Conservation (phyloP, 2,797 vertebrate genomes). For the Crocidura indochinensis region DNA sequence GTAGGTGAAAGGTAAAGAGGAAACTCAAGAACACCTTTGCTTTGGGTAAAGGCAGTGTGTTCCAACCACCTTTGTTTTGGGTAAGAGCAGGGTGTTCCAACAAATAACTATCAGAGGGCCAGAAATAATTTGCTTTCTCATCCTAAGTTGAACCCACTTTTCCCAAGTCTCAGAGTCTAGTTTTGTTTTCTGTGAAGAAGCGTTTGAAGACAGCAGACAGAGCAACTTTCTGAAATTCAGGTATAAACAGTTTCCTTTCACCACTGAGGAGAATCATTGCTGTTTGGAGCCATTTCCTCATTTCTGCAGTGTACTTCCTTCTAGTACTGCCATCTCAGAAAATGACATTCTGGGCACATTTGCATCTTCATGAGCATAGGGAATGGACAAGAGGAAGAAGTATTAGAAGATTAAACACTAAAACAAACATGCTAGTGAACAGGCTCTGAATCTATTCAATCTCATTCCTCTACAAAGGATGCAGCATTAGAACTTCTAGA, state of each 20-base stretch:
- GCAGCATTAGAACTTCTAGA: not conserved
- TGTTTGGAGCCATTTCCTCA: not conserved
- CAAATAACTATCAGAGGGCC: not conserved
- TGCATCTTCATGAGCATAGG: not conserved
- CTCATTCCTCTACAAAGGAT: not conserved
- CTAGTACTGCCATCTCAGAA: not conserved
- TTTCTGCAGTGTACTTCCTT: not conserved
- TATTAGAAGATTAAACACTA: not conserved
- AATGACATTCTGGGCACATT: not conserved
- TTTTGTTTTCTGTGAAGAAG: not conserved
- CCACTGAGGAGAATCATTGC: not conserved
- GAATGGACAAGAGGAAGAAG: not conserved
- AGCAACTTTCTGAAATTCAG: not conserved
- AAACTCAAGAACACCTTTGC: no score
- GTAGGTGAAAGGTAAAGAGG: no score
- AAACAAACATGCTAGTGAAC: not conserved
- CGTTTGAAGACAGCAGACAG: not conserved
- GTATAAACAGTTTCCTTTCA: not conserved
- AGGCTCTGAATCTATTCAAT: not conserved
- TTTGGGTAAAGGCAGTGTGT: no score
- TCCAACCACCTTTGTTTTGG: no score
- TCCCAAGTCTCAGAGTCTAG: not conserved
- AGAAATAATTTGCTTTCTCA: not conserved
- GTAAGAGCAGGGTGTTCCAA: no score
- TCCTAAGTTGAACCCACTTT: accelerated